Percentiles rank a stretch among this genome's conserved stretches.
Evolutionary conservation across 2,888 invertebrate species (phyloP).

Genomic region (Saturnia pavonia): DNA sequence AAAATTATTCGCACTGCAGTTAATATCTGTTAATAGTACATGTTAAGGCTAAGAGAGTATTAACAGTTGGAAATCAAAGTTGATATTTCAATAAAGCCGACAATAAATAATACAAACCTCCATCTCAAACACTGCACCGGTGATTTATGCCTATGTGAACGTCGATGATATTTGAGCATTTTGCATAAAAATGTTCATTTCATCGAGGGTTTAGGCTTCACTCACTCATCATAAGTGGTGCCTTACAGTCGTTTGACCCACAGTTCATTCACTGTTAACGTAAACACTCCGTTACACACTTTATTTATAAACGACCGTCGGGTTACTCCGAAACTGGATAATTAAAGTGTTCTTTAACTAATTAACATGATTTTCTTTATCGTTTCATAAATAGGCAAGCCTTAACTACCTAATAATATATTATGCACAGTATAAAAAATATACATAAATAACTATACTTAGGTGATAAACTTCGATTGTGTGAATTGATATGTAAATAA

Average conservation of each 20-base stretch:
- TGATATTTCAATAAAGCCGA: constrained; percentile 12
- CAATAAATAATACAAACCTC: constrained; percentile 58
- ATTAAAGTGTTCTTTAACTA: neutral
- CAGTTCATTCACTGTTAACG: constrained; percentile 32
- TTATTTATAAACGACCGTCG: neutral
- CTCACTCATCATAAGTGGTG: constrained; percentile 42
- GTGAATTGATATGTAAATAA: neutral
- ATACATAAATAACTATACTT: neutral
- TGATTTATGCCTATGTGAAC: constrained; percentile 77
- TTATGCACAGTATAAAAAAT: neutral
- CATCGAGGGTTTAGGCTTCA: constrained; percentile 50
- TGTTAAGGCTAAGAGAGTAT: neutral
- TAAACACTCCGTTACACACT: neutral
- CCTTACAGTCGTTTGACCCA: constrained; percentile 43
- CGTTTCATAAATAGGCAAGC: neutral
- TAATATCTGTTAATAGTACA: neutral
- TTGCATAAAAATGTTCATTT: constrained; percentile 78
- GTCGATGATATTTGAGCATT: constrained; percentile 81
- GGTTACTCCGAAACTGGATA: neutral
- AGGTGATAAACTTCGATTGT: neutral
- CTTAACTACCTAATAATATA: neutral
- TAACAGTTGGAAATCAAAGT: neutral
- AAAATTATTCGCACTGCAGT: too few species aligned
- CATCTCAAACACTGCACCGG: constrained; percentile 78
- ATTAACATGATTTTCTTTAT: neutral